Conservation (phyloP, 2,888 invertebrate species). For the Cheilosia vulpina region DNA sequence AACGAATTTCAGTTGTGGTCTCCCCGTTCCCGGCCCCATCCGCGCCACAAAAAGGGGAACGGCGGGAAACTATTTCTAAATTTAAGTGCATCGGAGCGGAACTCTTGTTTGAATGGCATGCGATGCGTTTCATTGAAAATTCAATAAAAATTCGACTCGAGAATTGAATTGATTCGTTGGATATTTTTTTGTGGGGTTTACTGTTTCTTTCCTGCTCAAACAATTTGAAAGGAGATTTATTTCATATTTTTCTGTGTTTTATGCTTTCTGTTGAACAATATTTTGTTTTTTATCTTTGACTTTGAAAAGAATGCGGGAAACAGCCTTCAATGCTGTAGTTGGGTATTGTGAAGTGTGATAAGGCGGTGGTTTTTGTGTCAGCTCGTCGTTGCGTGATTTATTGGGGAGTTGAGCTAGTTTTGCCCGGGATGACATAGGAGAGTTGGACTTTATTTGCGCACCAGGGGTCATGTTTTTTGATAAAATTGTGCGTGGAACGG, state of each 20-base stretch:
- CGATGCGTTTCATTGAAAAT: constrained; percentile 68
- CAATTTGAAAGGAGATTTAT: constrained; percentile 48
- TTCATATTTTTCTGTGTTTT: constrained; percentile 18
- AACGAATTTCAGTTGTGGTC: constrained; percentile 11
- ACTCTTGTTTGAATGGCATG: constrained; percentile 61
- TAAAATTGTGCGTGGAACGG: too few relatives aligned
- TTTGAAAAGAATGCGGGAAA: constrained; percentile 1
- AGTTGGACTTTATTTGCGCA: too few relatives aligned
- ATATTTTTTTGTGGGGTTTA: not conserved
- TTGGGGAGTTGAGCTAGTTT: not conserved
- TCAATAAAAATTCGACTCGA: not conserved
- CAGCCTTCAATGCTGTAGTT: not conserved
- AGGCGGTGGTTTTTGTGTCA: constrained; percentile 14
- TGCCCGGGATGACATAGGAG: not conserved
- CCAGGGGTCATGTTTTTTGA: too few relatives aligned
- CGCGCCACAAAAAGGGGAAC: not conserved
- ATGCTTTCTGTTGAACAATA: constrained; percentile 10
- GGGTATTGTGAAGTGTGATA: constrained; percentile 5
- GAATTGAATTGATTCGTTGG: constrained; percentile 44
- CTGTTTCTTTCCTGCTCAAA: constrained; percentile 8
- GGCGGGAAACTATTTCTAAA: constrained; percentile 68
- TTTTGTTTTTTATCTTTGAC: constrained; percentile 21
- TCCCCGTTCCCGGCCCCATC: not conserved
- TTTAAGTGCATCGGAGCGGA: constrained; percentile 73
- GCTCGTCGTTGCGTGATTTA: not conserved